Percentiles rank a stretch among this genome's conserved stretches.
These are phyloP conservation scores for Aplocera efformata DNA, from an alignment of 2,888 invertebrate genomes.

Conservation along the genomic window DNA sequence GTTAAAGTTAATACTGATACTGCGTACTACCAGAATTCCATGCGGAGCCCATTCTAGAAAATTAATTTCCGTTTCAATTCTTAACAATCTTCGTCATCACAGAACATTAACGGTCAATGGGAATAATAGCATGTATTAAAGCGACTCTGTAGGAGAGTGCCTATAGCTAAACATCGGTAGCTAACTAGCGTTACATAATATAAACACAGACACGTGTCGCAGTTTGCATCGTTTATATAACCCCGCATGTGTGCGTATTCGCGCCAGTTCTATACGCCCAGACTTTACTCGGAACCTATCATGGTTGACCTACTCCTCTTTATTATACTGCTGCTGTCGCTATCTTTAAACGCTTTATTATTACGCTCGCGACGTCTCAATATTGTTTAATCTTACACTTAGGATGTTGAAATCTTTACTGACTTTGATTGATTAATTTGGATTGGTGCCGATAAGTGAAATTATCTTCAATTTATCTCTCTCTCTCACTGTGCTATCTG, in stretches of 20 bases:
- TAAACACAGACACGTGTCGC: conserved; percentile 60
- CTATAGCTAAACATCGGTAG: conserved; percentile 28
- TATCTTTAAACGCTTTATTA: conserved; percentile 25
- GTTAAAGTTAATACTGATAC: no score
- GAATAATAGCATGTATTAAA: conserved; percentile 3
- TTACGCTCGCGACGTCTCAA: conserved; percentile 5
- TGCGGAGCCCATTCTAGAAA: no score
- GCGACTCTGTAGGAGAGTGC: not conserved
- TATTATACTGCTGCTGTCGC: conserved; percentile 20
- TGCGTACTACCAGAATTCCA: no score
- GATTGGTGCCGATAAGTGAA: conserved; percentile 1
- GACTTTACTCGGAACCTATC: conserved; percentile 25
- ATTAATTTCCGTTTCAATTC: not conserved
- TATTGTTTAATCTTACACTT: conserved; percentile 1
- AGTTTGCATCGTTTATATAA: conserved; percentile 45
- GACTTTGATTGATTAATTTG: conserved; percentile 3
- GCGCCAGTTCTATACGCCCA: conserved; percentile 26
- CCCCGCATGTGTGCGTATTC: conserved; percentile 36
- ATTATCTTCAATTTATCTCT: conserved; percentile 3
- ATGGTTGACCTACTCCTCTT: conserved; percentile 27
- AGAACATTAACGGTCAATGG: conserved; percentile 5
- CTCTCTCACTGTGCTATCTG: conserved; percentile 1
- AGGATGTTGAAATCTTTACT: not conserved
- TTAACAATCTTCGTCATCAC: conserved; percentile 1
- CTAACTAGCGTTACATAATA: conserved; percentile 53